phyloP scores from a whole-genome alignment of 2,113 vertebrate genomes.

The Hippocampus comes region DNA sequence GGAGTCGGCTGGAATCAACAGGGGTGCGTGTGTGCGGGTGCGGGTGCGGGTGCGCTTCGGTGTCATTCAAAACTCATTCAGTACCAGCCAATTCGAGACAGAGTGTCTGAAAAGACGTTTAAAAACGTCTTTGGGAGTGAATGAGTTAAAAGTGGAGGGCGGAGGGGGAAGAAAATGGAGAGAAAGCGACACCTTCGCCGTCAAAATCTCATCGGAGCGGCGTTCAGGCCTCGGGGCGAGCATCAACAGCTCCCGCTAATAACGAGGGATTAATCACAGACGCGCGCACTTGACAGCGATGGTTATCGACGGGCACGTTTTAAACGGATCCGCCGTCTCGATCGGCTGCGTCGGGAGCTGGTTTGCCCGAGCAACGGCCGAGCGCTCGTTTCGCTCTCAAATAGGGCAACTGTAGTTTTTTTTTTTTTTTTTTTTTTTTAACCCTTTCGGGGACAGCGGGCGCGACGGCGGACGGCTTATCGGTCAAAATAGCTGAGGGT shows the following conservation, averaged over 20 bases:
- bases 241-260: constrained; percentile 51
- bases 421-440: no score
- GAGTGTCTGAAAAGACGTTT: no score
- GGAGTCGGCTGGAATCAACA: no score
- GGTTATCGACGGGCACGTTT: constrained; percentile 39
- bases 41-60: no score
- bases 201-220: constrained; percentile 63
- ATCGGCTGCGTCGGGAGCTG: background rate
- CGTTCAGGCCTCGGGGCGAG: constrained; percentile 46
- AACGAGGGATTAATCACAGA: constrained; percentile 51
- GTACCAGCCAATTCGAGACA: no score
- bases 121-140: no score
- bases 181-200: constrained; percentile 44
- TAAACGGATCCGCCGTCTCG: constrained; percentile 40
- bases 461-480: no score
- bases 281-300: constrained; percentile 1
- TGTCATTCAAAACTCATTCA: no score
- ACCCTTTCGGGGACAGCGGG: no score
- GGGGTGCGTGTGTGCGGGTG: no score
- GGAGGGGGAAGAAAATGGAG: background rate
- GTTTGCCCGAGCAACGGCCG: background rate
- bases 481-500: no score
- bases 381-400: background rate
- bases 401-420: no score
- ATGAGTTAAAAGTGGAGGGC: constrained; percentile 25